A percentile compares a stretch with the other conserved stretches of the same genome.
Conservation (phyloP, 2,888 invertebrate species). For the Anthrax anthrax region DNA sequence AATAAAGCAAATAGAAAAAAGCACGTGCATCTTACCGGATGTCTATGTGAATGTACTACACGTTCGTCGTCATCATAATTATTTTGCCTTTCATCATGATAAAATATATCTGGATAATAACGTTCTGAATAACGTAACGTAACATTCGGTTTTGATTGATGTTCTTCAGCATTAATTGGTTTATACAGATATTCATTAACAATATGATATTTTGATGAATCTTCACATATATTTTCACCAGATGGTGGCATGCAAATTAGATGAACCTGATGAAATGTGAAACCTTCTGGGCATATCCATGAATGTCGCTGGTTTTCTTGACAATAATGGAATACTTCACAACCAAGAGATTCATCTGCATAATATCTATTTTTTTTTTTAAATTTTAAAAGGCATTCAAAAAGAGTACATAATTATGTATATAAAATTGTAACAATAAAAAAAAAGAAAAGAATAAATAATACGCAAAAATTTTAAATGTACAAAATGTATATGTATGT, state of each 20-base stretch:
- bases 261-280: constrained; percentile 59
- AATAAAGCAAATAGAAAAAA: no score
- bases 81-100: constrained; percentile 44
- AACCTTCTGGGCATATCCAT: constrained; percentile 87
- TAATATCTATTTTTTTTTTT: constrained; percentile 50
- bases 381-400: not conserved
- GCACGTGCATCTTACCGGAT: constrained; percentile 20
- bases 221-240: constrained; percentile 76
- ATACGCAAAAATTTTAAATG: no score
- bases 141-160: constrained; percentile 64
- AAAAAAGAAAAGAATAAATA: not conserved
- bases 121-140: constrained; percentile 68
- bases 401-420: no score
- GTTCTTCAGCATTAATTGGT: constrained; percentile 71
- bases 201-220: constrained; percentile 79
- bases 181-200: constrained; percentile 87
- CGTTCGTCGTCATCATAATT: constrained; percentile 31
- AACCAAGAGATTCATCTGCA: constrained; percentile 74
- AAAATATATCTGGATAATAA: constrained; percentile 67
- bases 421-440: no score
- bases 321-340: constrained; percentile 89
- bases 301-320: constrained; percentile 81
- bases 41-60: constrained; percentile 27
- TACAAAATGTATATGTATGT: no score
- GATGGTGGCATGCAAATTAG: constrained; percentile 87